These are phyloP conservation scores for Acleris sparsana DNA, from an alignment of 2,888 invertebrate species.

Conservation along the genomic window DNA sequence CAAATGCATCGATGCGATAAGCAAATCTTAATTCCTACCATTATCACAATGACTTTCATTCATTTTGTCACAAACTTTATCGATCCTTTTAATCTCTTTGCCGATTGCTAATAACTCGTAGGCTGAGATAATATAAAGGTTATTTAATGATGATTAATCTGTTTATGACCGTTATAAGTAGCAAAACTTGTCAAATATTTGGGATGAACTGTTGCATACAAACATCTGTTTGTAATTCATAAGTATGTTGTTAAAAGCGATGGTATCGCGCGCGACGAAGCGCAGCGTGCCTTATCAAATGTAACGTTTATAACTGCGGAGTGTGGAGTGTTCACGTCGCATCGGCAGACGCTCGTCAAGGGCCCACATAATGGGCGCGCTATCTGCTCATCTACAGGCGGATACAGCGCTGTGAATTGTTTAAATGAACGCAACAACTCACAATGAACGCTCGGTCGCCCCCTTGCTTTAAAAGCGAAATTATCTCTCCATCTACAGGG, in stretches of 20 bases:
- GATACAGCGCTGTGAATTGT: slow-evolving; percentile 71
- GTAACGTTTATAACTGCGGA: slow-evolving; percentile 44
- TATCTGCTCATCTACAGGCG: slow-evolving; percentile 68
- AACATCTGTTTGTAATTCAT: too few species aligned
- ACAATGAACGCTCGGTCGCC: slow-evolving; percentile 66
- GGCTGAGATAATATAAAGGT: slow-evolving; percentile 3
- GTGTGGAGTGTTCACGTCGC: slow-evolving; percentile 55
- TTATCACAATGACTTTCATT: slow-evolving; percentile 25
- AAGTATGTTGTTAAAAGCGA: not conserved
- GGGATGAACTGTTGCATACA: too few species aligned
- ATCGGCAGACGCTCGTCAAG: slow-evolving; percentile 62
- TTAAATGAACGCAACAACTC: slow-evolving; percentile 75
- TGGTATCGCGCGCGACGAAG: slow-evolving; percentile 16
- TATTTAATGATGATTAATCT: slow-evolving; percentile 11
- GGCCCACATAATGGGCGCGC: slow-evolving; percentile 64
- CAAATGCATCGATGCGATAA: slow-evolving; percentile 32
- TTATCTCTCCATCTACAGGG: slow-evolving; percentile 79
- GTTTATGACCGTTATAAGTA: not conserved
- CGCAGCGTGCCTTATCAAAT: slow-evolving; percentile 64
- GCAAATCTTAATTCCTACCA: slow-evolving; percentile 37
- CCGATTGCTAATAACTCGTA: slow-evolving; percentile 16
- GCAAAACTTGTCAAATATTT: too few species aligned
- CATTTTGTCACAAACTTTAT: slow-evolving; percentile 12
- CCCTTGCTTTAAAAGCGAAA: slow-evolving; percentile 73
- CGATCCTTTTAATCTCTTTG: slow-evolving; percentile 23